Evolutionary conservation across 2,888 invertebrate species (phyloP), one percentile per base, ranked within the genome.

Genomic region (Caenorhabditis sp.): DNA sequence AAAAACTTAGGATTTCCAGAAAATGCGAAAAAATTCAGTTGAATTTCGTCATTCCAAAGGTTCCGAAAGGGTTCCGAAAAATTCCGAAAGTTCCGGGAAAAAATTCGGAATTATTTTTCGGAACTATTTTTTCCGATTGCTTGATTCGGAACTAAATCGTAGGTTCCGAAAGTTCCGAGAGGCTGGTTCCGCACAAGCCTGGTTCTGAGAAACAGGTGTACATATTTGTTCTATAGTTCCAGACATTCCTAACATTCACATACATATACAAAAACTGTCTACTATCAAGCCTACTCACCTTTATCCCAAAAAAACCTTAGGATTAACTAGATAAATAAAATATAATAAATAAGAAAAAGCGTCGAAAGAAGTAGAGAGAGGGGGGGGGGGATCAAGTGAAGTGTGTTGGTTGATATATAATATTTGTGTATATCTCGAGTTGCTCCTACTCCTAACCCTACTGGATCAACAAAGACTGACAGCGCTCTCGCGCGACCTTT

Each of bases 261-360:
- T 43, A 43, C 17, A 43, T 43, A 10, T 3, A 43, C 12, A 14
- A 7, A 36, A 12, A 10, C 43, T 17, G 36, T 25, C 49, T 23
- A 49, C 2, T 21, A 12, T 50, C 25, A 20, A 23, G 23, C 8
- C 1, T 38, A 25, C 26, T 50, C 50, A 27, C 43, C 43, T 56
- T 1, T n/a, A 21, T 7, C n/a, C 14, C 3, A 62, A 10, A 31
- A 31, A 31, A 31, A 31, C 31, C 31, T 31, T 54, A 3, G 38
- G 56, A 54, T 54, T 62, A 21, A 53, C 53, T n/a, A n/a, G 59
- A 59, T 54, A 59, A 54, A 66, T 59, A 21, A 53, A 26, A 31
- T 31, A 31, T 43, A 66, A 60, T 27, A 49, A 59, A 54, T 54
- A 21, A 23, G 23, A 36, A 23, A 17, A 36, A 31, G 12, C n/a